phyloP scores from a whole-genome alignment of 2,113 vertebrate genomes.

The Engraulis encrasicolus region DNA sequence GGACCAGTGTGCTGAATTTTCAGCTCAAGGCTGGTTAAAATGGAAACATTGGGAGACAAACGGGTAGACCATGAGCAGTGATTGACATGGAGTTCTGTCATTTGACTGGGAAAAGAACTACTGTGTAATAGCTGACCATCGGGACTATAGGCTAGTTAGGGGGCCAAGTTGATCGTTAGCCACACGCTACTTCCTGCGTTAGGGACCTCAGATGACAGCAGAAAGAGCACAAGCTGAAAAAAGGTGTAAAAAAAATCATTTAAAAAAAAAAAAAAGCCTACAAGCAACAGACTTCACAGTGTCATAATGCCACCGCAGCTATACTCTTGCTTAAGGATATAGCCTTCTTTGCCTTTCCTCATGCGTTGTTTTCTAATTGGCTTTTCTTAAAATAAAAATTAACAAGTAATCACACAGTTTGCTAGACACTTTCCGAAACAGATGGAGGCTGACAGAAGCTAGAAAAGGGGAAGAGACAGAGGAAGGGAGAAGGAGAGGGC shows the following conservation, averaged over 20 bases:
- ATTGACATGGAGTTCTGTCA: neutral
- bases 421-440: conserved; percentile 5
- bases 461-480: neutral
- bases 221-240: neutral
- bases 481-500: too few relatives aligned
- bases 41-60: neutral
- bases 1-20: neutral
- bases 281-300: neutral
- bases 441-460: neutral
- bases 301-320: neutral
- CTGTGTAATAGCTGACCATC: neutral
- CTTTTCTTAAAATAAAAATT: neutral
- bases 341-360: neutral
- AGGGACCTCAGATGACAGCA: neutral
- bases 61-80: neutral
- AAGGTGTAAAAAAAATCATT: too few relatives aligned
- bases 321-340: neutral
- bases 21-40: neutral
- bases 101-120: neutral
- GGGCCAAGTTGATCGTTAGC: neutral
- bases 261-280: neutral
- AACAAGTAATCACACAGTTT: neutral
- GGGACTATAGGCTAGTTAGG: neutral
- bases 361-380: neutral
- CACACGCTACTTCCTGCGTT: neutral